A percentile compares a stretch with the other conserved stretches of the same genome.
Conservation (phyloP, 2,888 invertebrate species). For the Synergus laeviventris region DNA sequence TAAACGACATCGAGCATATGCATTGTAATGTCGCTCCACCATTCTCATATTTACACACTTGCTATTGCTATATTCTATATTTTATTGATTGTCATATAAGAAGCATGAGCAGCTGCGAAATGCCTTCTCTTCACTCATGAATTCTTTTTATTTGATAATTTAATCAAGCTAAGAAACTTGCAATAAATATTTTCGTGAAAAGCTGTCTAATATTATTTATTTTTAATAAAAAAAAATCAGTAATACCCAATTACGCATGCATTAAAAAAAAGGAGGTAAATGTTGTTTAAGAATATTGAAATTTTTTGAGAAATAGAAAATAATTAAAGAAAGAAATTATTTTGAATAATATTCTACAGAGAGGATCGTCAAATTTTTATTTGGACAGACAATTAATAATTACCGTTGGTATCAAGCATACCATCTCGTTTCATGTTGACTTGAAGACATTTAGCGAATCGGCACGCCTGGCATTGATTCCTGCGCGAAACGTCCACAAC, state of each 20-base stretch:
- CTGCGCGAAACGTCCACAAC: constrained; percentile 93
- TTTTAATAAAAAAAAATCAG: too few relatives aligned
- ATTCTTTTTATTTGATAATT: background rate
- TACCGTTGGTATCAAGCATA: constrained; percentile 75
- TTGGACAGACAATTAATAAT: constrained; percentile 12
- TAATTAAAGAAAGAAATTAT: background rate
- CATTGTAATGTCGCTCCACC: constrained; percentile 30
- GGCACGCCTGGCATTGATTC: constrained; percentile 96
- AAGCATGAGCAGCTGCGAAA: constrained; percentile 15
- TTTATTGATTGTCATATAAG: background rate
- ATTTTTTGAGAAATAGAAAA: background rate
- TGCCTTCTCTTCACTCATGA: background rate
- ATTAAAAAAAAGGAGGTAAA: too few relatives aligned
- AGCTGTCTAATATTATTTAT: too few relatives aligned
- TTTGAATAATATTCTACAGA: background rate
- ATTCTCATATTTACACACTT: constrained; percentile 35
- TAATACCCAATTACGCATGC: too few relatives aligned
- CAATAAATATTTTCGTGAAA: background rate
- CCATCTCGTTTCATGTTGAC: constrained; percentile 97
- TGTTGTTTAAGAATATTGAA: background rate
- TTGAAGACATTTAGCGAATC: constrained; percentile 92
- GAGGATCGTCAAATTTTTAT: background rate
- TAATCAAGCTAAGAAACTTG: background rate
- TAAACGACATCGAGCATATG: constrained; percentile 29
- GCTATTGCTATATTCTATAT: background rate